Evolutionary conservation across 2,113 vertebrate species (phyloP), one percentile per base, ranked within the genome.

Genomic region (Bubo scandiacus): DNA sequence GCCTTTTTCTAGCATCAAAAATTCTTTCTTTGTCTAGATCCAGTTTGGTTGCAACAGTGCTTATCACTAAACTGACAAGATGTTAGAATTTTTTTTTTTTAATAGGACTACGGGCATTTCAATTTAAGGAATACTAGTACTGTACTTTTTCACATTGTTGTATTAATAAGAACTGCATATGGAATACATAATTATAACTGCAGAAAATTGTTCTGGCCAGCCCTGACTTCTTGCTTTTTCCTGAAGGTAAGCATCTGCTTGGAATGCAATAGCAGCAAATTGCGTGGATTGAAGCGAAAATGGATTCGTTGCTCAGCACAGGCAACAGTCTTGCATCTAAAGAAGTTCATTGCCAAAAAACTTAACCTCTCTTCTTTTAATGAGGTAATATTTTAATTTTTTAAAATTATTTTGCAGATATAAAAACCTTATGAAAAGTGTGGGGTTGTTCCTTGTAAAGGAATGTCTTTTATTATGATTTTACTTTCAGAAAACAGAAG

Each of bases 311-410:
- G 99, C 93, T 99, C 99, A 17, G 99, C 99, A 84, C 99, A 99
- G 96, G 99, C 99, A 68, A 99, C 99, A 0, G 99, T 99, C 92
- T 98, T 99, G 75, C 99, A 99, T 97, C 99, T 99, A 84, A 99
- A 99, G 98, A 99, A 99, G 97, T 99, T 99, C 98, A 99, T 99
- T 97, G 99, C 99, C 98, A 99, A 99, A 98, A 99, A 99, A 97
- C 99, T 99, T 65, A 99, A 99, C 97, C 98, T 99, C 89, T 99
- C 99, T 88, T 99, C 99, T 55, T 99, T 99, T 97, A 99, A 99
- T 49, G 99, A 99, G 99, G 99, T 99, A 98, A 96, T 55, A 34
- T n/a, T 74, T 57, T 43, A 8, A 15, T 42, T 59, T 74, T 42
- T 15, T 3, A 29, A 81, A 71, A 23, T 30, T 5, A 13, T 7